Evolutionary conservation across 1,140 invertebrate genomes (phyloP), one percentile per base, ranked within the genome.

Genomic region (Lordiphosa clarofinis): DNA sequence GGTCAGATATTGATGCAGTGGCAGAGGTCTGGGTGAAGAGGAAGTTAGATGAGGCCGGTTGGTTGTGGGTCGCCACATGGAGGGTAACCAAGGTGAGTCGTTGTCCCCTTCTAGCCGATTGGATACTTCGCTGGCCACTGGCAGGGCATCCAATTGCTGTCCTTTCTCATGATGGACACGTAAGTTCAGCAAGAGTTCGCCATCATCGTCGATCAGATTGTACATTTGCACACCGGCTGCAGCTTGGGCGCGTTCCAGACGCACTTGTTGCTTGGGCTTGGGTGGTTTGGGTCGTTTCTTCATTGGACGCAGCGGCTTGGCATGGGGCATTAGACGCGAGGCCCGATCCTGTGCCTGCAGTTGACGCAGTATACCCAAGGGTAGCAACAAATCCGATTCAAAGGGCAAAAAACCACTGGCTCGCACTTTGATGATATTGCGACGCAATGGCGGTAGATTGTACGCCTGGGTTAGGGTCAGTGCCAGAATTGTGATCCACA

Each of bases 121-220:
- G 13, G 12, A 13, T 9, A 38, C 19, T 4, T 8, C 37, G 8
- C 19, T 48, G 13, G 19, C 42, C 19, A 13, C 31, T 6, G 54
- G 39, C 19, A 50, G 1, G 13, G 10, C 12, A 39, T 56, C 54
- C 3, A 36, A 8, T 39, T 37, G 31, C 11, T 13, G 19, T 19
- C 15, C 31, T 19, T 46, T 40, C 8, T 79, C 70, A 10, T 63
- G 62, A 48, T 84, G 78, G 3, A 84, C 69, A 21, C 71, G 75
- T n/a, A 84, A 37, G 48, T 84, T 86, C 5, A 84, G 58, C 39
- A 84, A 7, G 10, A 84, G 48, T 11, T 84, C 79, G 4, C 78
- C 78, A 55, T 84, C 78, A 10, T 84, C 78, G 48, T 84, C 78
- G 44, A 84, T 86, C 5, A 84, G 69, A 59, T 84, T 84, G 39